A percentile compares a stretch with the other conserved stretches of the same genome.
Evolutionary conservation across 2,113 vertebrate species (phyloP).

Genomic region (Benitochromis conjunctus): DNA sequence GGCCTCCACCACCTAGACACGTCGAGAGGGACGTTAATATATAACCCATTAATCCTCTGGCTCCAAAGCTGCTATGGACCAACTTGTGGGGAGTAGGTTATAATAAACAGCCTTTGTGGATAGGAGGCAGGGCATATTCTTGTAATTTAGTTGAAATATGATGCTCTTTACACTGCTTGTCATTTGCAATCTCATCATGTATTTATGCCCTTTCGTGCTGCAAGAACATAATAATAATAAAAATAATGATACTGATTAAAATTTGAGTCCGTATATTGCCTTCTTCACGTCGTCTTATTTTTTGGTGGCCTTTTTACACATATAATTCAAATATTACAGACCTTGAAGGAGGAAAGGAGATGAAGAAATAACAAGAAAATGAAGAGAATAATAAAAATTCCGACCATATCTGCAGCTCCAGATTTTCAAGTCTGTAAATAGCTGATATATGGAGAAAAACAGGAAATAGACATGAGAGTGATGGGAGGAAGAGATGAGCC

Average conservation of each 20-base stretch:
- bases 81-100: not conserved
- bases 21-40: conserved; percentile 7
- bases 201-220: not conserved
- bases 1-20: not conserved
- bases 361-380: not conserved
- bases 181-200: not conserved
- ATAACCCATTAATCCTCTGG: conserved; percentile 28
- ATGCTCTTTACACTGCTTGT: not conserved
- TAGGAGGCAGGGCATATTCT: not conserved
- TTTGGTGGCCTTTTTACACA: not conserved
- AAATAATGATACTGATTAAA: not conserved
- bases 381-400: conserved; percentile 28
- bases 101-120: not conserved
- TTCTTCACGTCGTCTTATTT: not conserved
- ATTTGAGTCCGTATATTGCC: not conserved
- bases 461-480: conserved; percentile 53
- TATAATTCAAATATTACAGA: not conserved
- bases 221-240: not conserved
- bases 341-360: not conserved
- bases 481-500: conserved; percentile 19
- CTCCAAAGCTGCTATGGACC: not conserved
- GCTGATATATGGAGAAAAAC: conserved; percentile 53
- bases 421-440: conserved; percentile 40
- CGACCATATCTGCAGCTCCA: conserved; percentile 3
- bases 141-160: conserved; percentile 10